Base-by-base conservation (phyloP, 1,140 invertebrate species). In the Zaprionus taronus region DNA sequence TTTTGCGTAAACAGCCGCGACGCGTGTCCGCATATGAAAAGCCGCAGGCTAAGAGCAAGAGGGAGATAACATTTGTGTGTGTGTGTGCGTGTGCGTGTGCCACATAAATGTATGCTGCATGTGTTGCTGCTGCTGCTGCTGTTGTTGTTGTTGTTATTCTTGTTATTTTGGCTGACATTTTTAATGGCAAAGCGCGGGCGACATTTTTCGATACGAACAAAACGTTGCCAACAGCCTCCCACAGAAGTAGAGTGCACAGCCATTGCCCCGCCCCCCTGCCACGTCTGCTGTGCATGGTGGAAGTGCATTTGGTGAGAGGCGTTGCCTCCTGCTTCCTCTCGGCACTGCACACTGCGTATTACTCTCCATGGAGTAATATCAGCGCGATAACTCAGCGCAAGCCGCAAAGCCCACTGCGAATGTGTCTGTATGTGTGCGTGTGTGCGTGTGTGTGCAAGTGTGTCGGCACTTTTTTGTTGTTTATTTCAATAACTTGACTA, bases 361-460 rank as follows among this genome's bases (percentile, higher is more conserved):
- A 81, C 79, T 90, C 84, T 90, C 84, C 76, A 72, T 64, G 84
- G 84, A 89, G 79, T 84, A 90, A 90, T 89, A 90, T 90, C 85
- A 84, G 62, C 81, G 62, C 85, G 85, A 89, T 89, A 89, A 90
- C 81, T 89, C 85, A 76, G 75, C 57, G 11, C 9, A 22, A 49
- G 61, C 69, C 49, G 53, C 70, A 72, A 61, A 69, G 44, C 31
- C 22, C 49, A 36, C 41, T 53, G 68, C 24, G 65, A 34, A 7
- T 34, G 24, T 69, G 60, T 26, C 22, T 62, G 49, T 62, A 26
- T 60, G 15, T 28, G 44, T 28, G 51, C 56, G 72, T 70, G 66
- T 62, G 36, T 58, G 34, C 60, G 53, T 62, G 36, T 58, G 47
- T 60, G 44, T 57, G 38, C 53, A 12, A 34, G 62, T 56, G 41